phyloP scores from a whole-genome alignment of 2,113 vertebrate genomes.

The Nansenia antarctica region DNA sequence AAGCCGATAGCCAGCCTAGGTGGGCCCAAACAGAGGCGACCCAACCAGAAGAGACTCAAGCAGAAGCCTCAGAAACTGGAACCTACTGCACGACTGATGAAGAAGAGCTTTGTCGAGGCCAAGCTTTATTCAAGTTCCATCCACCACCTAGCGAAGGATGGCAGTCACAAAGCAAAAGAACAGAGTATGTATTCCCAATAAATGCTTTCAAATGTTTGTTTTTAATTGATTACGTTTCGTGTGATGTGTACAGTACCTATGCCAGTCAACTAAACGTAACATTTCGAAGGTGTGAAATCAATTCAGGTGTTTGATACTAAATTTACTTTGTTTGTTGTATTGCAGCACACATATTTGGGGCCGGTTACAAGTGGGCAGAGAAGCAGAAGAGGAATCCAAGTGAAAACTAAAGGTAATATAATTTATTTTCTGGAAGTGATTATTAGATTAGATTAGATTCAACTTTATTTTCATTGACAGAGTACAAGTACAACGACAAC shows the following conservation, averaged over 20 bases:
- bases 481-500: too few species aligned
- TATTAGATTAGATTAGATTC: too few species aligned
- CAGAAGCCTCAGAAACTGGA: not conserved
- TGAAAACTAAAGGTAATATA: not conserved
- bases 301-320: not conserved
- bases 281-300: not conserved
- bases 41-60: not conserved
- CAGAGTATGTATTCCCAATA: conserved; percentile 19
- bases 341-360: not conserved
- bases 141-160: not conserved
- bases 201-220: too few species aligned
- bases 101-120: conserved; percentile 19
- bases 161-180: not conserved
- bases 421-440: not conserved
- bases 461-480: too few species aligned
- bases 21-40: too few species aligned
- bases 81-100: conserved; percentile 14
- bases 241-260: not conserved
- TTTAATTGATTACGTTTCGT: too few species aligned
- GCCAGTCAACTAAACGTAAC: too few species aligned
- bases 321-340: conserved; percentile 1
- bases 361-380: conserved; percentile 40
- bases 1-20: not conserved
- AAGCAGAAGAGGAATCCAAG: not conserved
- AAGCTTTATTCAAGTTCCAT: not conserved